Evolutionary conservation across 2,888 invertebrate genomes (phyloP).

Genomic region (Thecophora atra): DNA sequence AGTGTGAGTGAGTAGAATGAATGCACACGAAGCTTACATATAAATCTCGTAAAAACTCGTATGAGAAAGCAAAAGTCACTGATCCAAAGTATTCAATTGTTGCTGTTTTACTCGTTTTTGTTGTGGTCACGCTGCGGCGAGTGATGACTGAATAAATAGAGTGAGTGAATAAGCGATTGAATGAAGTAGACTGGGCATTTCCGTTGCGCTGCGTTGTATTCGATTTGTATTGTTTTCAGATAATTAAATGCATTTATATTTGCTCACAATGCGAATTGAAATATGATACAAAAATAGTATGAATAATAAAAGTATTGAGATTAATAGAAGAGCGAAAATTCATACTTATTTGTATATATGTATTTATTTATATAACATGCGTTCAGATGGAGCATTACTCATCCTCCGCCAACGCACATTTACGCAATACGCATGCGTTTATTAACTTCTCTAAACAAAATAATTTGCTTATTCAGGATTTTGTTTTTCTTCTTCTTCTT

Average conservation of each 20-base stretch:
- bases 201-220: slow-evolving; percentile 22
- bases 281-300: background rate
- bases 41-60: slow-evolving; percentile 19
- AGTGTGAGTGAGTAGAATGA: background rate
- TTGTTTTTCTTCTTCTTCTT: background rate
- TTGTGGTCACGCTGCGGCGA: slow-evolving; percentile 16
- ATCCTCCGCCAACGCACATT: no score
- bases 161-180: slow-evolving; percentile 5
- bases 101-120: slow-evolving; percentile 33
- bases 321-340: no score
- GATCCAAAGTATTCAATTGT: slow-evolving; percentile 58
- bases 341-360: no score
- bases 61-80: slow-evolving; percentile 49
- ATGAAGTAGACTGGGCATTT: slow-evolving; percentile 24
- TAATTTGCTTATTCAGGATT: background rate
- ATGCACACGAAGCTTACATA: background rate
- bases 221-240: slow-evolving; percentile 14
- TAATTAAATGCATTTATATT: slow-evolving; percentile 31
- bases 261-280: slow-evolving; percentile 5
- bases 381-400: no score
- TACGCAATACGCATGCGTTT: no score
- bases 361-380: no score
- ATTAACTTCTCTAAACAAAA: background rate
- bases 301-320: no score
- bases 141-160: no score